Base-by-base conservation (phyloP, 2,888 invertebrate genomes). In the Omphaloscelis lunosa region DNA sequence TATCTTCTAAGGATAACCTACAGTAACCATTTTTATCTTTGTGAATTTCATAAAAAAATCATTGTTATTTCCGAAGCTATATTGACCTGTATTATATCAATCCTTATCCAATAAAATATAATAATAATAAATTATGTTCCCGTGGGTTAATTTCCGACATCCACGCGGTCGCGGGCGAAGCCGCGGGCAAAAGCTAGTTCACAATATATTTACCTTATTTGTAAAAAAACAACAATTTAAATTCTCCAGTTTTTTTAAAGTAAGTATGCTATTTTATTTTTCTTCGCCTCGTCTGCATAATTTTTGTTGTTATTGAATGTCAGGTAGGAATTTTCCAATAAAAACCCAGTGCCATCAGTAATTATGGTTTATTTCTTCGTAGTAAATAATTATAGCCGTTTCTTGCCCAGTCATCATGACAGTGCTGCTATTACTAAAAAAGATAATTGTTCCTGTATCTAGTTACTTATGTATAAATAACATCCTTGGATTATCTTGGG, bases 351-450 rank as follows among this genome's bases (percentile, higher is more conserved):
- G 68, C 61, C 65, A 75, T 80, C 61, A 56, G 66, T 80, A 83
- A 86, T 83, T 80, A 80, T 20, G 72, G 69, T 69, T 76, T 70
- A 75, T 85, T 89, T 84, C 82, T 84, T 76, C 45, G 68, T 76
- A 78, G 65, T 68, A 67, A 75, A 82, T 80, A 86, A 86, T 89
- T 75, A 81, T 68, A 80, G 75, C 65, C 48, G 66, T 66, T 89
- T 86, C 66, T 67, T 82, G 79, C 63, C n/a, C n/a, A 77, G 79
- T 88, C 88, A 89, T 86, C 83, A 41, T 88, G 80, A 72, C 83
- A 70, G 53, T 41, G 79, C 70, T 70, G 71, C 77, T 72, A 69
- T 75, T 75, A 73, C 82, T 86, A 81, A 83, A 86, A 84, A 83
- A 77, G 69, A 79, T 82, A 72, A 83, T 86, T 78, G 61, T 76